phyloP scores from a whole-genome alignment of 2,888 invertebrate species.

The Deroplatys truncata region DNA sequence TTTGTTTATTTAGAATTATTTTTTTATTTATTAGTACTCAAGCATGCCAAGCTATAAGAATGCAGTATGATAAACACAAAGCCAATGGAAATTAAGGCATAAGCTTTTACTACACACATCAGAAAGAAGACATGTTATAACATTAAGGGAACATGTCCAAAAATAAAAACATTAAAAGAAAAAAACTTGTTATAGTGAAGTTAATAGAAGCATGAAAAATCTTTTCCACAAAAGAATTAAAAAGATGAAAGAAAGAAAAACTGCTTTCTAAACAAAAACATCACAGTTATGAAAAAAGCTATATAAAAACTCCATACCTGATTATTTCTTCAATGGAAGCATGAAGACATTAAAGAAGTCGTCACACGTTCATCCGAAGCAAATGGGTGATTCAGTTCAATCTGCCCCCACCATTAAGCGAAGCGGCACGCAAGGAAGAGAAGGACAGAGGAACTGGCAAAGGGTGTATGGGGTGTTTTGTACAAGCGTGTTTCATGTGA shows the following conservation, averaged over 20 bases:
- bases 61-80: neutral
- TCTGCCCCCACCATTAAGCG: slow-evolving; percentile 29
- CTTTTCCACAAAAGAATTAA: neutral
- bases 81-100: neutral
- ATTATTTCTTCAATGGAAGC: slow-evolving; percentile 28
- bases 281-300: slow-evolving; percentile 13
- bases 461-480: slow-evolving; percentile 25
- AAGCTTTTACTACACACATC: neutral
- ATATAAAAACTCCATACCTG: slow-evolving; percentile 32
- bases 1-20: neutral
- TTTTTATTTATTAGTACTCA: neutral
- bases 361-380: slow-evolving; percentile 27
- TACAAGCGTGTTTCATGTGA: slow-evolving; percentile 28
- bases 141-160: neutral
- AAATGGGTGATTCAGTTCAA: slow-evolving; percentile 21
- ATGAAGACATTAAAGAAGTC: slow-evolving; percentile 33
- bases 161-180: neutral
- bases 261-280: slow-evolving; percentile 19
- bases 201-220: neutral
- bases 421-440: slow-evolving; percentile 21
- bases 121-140: neutral
- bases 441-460: slow-evolving; percentile 17
- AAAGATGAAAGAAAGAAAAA: neutral
- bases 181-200: neutral
- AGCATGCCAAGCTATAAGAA: neutral